These are phyloP conservation scores for Orthosia cruda DNA, from an alignment of 2,888 invertebrate genomes.

Conservation along the genomic window DNA sequence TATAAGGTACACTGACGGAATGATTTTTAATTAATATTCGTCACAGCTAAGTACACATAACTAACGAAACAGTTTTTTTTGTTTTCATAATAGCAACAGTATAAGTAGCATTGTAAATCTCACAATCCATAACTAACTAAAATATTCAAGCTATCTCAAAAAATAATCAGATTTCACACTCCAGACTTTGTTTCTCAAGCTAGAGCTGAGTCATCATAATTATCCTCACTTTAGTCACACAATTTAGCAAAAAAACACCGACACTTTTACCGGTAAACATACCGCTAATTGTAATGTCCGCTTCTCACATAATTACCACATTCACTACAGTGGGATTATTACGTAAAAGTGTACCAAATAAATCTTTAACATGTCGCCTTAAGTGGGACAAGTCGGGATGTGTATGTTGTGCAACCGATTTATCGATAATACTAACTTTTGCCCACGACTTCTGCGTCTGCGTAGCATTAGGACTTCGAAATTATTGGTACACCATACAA, in stretches of 20 bases:
- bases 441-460: no score
- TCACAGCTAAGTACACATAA: no score
- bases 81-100: not conserved
- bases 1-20: no score
- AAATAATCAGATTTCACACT: conserved; percentile 39
- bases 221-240: conserved; percentile 44
- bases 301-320: conserved; percentile 56
- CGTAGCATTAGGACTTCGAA: no score
- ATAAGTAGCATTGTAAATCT: conserved; percentile 3
- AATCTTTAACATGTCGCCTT: conserved; percentile 46
- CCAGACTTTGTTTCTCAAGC: conserved; percentile 43
- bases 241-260: conserved; percentile 44
- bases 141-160: conserved; percentile 13
- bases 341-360: conserved; percentile 58
- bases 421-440: conserved; percentile 31
- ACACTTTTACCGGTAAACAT: conserved; percentile 55
- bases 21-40: not conserved
- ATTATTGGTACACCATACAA: no score
- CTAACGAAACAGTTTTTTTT: not conserved
- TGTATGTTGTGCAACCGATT: conserved; percentile 47
- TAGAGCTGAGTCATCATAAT: conserved; percentile 36
- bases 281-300: conserved; percentile 58
- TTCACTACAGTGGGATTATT: conserved; percentile 44
- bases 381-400: conserved; percentile 39
- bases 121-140: conserved; percentile 2